Evolutionary conservation across 2,797 vertebrate species (phyloP).

Genomic region (Rhadinocentrus ornatus): DNA sequence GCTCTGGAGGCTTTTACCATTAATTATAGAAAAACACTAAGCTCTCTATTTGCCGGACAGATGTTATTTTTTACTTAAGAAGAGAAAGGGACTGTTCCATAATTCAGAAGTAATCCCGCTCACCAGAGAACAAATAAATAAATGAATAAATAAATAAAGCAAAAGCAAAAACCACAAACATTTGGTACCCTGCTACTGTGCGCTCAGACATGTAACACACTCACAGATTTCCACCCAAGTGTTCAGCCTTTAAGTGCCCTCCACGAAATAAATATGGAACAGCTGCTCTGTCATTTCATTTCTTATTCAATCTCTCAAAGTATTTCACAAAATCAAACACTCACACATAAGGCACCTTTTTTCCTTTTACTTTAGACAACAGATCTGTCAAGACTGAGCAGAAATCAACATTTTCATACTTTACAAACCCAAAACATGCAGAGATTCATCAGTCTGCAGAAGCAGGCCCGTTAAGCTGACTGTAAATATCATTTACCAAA

Average conservation of each 20-base stretch:
- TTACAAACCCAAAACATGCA: too few relatives aligned
- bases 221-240: slow-evolving; percentile 48
- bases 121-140: slow-evolving; percentile 78
- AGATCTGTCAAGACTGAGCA: not conserved
- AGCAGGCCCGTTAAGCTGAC: too few relatives aligned
- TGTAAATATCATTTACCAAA: too few relatives aligned
- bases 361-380: slow-evolving; percentile 10
- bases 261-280: slow-evolving; percentile 74
- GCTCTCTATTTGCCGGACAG: slow-evolving; percentile 86
- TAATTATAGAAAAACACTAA: slow-evolving; percentile 87
- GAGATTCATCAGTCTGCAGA: too few relatives aligned
- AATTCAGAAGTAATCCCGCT: slow-evolving; percentile 83
- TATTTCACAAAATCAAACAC: slow-evolving; percentile 40
- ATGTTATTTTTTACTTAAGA: slow-evolving; percentile 86
- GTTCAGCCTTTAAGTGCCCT: slow-evolving; percentile 66
- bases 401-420: not conserved
- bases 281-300: slow-evolving; percentile 69
- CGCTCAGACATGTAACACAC: slow-evolving; percentile 43
- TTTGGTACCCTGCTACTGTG: slow-evolving; percentile 42
- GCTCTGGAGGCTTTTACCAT: slow-evolving; percentile 88
- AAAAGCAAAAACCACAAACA: slow-evolving; percentile 74
- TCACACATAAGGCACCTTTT: not conserved
- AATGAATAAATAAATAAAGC: slow-evolving; percentile 80
- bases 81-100: slow-evolving; percentile 84
- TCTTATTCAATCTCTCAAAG: slow-evolving; percentile 63